These are phyloP conservation scores for Clarias laeviceps DNA, from an alignment of 2,797 vertebrate genomes.

Conservation along the genomic window DNA sequence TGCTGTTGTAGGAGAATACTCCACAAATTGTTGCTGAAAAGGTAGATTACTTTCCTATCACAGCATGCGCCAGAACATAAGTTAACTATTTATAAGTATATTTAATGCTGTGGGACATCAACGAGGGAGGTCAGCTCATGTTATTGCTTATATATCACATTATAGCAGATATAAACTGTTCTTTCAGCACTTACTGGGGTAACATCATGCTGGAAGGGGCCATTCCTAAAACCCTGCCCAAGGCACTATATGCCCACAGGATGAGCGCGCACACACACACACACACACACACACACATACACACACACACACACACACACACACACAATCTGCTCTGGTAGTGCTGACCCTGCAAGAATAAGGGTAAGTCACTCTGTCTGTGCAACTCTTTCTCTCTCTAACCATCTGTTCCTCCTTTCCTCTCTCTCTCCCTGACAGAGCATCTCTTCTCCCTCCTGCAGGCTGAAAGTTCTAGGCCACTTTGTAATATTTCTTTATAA, in stretches of 20 bases:
- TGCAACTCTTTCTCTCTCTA: slow-evolving; percentile 7
- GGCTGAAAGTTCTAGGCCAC: slow-evolving; percentile 26
- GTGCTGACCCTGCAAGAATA: slow-evolving; percentile 6
- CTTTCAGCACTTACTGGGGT: background rate
- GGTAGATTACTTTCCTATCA: background rate
- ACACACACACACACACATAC: background rate
- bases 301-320: background rate
- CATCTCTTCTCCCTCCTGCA: slow-evolving; percentile 10
- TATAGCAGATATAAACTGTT: background rate
- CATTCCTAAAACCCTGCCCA: background rate
- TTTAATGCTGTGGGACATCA: background rate
- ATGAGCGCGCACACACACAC: background rate
- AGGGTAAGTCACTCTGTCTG: background rate
- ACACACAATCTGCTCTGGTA: background rate
- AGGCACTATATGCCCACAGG: background rate
- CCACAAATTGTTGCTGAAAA: background rate
- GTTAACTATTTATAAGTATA: background rate
- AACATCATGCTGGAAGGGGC: background rate
- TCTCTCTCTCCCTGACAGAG: slow-evolving; percentile 12
- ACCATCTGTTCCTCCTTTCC: slow-evolving; percentile 4
- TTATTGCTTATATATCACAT: background rate
- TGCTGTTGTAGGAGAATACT: background rate
- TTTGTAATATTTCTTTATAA: slow-evolving; percentile 11
- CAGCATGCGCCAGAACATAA: background rate
- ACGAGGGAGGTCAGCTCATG: background rate